A percentile compares a stretch with the other conserved stretches of the same genome.
Conservation (phyloP, 2,888 invertebrate species). For the Drosophila maculinotata region DNA sequence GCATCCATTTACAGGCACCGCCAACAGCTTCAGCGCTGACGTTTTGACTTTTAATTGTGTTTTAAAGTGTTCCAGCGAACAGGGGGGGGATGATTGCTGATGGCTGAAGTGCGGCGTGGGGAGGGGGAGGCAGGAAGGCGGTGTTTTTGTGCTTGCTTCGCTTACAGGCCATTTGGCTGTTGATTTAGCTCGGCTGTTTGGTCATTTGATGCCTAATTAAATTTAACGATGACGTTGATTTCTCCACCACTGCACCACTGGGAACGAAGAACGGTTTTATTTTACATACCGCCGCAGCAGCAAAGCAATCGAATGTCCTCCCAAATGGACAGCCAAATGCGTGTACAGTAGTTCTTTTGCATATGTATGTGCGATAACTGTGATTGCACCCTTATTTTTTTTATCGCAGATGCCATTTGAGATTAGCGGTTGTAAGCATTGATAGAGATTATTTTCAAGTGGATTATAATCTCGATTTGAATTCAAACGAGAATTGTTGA, state of each 20-base stretch:
- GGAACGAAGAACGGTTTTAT: slow-evolving; percentile 33
- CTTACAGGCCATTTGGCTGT: slow-evolving; percentile 80
- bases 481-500: too few species aligned
- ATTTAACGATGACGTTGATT: slow-evolving; percentile 80
- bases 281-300: slow-evolving; percentile 42
- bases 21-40: slow-evolving; percentile 56
- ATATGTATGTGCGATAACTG: neutral
- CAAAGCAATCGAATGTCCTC: slow-evolving; percentile 29
- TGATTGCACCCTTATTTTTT: neutral
- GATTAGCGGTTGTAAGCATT: neutral
- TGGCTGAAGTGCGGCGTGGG: neutral
- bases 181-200: slow-evolving; percentile 75
- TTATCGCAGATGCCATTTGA: slow-evolving; percentile 6
- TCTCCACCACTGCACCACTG: slow-evolving; percentile 26
- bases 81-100: neutral
- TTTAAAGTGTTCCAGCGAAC: slow-evolving; percentile 64
- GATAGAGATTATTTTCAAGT: too few species aligned
- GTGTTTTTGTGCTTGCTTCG: slow-evolving; percentile 39
- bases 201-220: slow-evolving; percentile 84
- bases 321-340: slow-evolving; percentile 26
- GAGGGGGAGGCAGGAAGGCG: slow-evolving; percentile 6
- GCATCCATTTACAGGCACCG: slow-evolving; percentile 65
- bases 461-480: too few species aligned
- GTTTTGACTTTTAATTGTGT: slow-evolving; percentile 77
- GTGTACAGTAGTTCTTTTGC: slow-evolving; percentile 7